Evolutionary conservation across 2,113 vertebrate species (phyloP).

Genomic region (Xiphias gladius): DNA sequence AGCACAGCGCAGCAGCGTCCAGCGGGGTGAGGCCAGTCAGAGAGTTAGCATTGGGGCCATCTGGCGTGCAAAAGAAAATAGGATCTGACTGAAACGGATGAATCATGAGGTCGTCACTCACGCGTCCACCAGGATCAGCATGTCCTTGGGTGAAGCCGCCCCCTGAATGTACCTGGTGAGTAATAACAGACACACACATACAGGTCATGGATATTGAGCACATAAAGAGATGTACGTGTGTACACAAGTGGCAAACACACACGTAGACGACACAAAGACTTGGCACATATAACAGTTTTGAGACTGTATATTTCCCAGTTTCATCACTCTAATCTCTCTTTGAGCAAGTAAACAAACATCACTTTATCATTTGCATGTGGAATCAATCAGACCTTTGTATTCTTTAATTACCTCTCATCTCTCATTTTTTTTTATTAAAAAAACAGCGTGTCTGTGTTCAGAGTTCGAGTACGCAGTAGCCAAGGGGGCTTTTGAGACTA

Average conservation of each 20-base stretch:
- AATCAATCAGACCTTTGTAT: conserved; percentile 4
- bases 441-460: conserved; percentile 26
- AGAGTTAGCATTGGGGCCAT: conserved; percentile 38
- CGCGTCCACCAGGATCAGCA: conserved; percentile 98
- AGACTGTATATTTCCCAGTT: not conserved
- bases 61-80: conserved; percentile 35
- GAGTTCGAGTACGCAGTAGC: not conserved
- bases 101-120: conserved; percentile 84
- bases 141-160: conserved; percentile 97
- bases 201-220: conserved; percentile 21
- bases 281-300: not conserved
- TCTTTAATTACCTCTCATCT: conserved; percentile 30
- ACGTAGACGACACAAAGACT: not conserved
- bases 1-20: conserved; percentile 16
- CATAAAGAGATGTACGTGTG: conserved; percentile 1
- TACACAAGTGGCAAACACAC: not conserved
- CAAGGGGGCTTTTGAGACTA: conserved; percentile 12
- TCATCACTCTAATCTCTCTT: not conserved
- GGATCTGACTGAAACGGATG: conserved; percentile 53
- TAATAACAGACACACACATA: conserved; percentile 54
- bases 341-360: conserved; percentile 16
- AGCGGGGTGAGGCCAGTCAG: conserved; percentile 29
- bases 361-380: conserved; percentile 17
- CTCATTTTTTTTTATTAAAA: conserved; percentile 43
- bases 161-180: conserved; percentile 96